A percentile compares a stretch with the other conserved stretches of the same genome.
Evolutionary conservation across 2,888 invertebrate species (phyloP).

Genomic region (Hydrotaea diabolus): DNA sequence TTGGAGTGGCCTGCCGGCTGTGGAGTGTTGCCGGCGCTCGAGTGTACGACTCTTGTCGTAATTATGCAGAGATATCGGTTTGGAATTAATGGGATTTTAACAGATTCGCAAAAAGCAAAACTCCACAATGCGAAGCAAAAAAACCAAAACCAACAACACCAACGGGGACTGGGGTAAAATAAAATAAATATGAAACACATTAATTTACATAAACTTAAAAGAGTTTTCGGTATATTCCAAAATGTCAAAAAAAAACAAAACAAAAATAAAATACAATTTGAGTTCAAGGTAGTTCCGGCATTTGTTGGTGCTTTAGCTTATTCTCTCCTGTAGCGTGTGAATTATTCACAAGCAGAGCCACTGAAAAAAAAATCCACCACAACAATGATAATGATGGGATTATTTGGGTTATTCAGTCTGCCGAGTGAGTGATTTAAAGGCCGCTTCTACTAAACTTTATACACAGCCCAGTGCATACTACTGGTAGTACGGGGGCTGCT

Average conservation of each 20-base stretch:
- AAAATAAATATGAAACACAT: background rate
- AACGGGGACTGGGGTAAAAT: background rate
- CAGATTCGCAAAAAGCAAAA: background rate
- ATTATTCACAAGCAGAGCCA: constrained; percentile 26
- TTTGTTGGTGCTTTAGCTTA: constrained; percentile 13
- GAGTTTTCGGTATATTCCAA: background rate
- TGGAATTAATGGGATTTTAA: constrained; percentile 34
- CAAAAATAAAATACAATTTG: constrained; percentile 26
- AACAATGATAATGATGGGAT: too few relatives aligned
- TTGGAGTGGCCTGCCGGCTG: background rate
- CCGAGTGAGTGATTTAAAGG: background rate
- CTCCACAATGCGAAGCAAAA: too few relatives aligned
- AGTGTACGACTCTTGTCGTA: background rate
- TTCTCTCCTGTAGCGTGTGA: constrained; percentile 50
- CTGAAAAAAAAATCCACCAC: too few relatives aligned
- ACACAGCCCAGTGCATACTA: background rate
- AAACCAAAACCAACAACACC: background rate
- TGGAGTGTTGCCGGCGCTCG: constrained; percentile 3
- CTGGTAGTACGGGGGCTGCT: too few relatives aligned
- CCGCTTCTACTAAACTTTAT: background rate
- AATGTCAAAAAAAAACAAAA: background rate
- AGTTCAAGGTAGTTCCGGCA: constrained; percentile 67
- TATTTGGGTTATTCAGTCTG: background rate
- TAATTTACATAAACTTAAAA: constrained; percentile 39
- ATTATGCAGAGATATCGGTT: background rate